Conservation (phyloP, 23 tunicate species). For the Trididemnum miniatum region DNA sequence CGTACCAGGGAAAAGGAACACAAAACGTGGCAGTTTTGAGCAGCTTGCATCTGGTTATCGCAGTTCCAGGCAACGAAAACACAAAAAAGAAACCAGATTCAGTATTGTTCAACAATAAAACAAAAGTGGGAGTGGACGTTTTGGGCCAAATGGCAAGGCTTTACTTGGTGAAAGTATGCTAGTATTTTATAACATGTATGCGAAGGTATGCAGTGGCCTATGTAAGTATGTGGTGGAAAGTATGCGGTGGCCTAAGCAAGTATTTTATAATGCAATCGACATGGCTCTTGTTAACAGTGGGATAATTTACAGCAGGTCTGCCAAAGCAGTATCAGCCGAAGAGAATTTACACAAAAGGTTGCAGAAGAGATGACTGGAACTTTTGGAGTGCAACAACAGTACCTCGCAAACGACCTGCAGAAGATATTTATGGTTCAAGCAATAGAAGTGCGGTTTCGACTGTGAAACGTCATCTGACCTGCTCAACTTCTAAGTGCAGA, state of each 20-base stretch:
- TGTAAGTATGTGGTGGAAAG: too few species aligned
- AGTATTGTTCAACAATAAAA: constrained; percentile 6
- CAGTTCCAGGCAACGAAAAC: constrained; percentile 17
- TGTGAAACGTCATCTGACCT: constrained; percentile 26
- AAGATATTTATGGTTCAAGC: constrained; percentile 13
- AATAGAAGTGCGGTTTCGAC: not conserved
- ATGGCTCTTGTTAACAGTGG: too few species aligned
- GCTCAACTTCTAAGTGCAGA: constrained; percentile 37
- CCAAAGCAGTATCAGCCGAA: constrained; percentile 19
- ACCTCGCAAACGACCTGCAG: constrained; percentile 22
- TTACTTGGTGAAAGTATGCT: too few species aligned
- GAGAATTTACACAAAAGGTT: constrained; percentile 13
- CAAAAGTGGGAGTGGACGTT: too few species aligned
- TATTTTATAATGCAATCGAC: too few species aligned
- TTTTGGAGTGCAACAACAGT: constrained; percentile 24
- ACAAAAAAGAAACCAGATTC: constrained; percentile 35
- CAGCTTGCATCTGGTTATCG: too few species aligned
- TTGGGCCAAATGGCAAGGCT: constrained; percentile 21
- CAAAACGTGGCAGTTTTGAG: constrained; percentile 39
- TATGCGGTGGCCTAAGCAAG: constrained; percentile 23
- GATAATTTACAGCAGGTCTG: too few species aligned
- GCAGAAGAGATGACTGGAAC: constrained; percentile 44
- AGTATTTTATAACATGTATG: too few species aligned
- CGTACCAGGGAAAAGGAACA: constrained; percentile 6
- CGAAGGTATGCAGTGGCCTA: too few species aligned